Percentiles rank a stretch among this genome's conserved stretches.
Conservation (phyloP, 2,113 vertebrate genomes). For the Triplophysa siluroides region DNA sequence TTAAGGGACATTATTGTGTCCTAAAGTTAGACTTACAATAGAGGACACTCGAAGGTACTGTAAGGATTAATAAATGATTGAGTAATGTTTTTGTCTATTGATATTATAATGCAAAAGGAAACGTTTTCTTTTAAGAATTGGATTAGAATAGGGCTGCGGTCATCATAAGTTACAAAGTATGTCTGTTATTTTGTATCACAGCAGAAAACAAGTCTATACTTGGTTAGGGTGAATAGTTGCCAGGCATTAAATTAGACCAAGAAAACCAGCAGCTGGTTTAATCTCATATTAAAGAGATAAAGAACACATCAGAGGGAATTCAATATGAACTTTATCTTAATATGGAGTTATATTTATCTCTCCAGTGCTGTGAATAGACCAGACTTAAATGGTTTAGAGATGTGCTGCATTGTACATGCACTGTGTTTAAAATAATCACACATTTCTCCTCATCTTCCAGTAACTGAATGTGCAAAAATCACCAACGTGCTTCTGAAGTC, state of each 20-base stretch:
- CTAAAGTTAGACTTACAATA: no score
- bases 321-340: not conserved
- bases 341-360: not conserved
- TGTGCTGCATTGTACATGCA: no score
- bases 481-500: conserved; percentile 75
- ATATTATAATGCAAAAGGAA: no score
- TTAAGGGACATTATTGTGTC: no score
- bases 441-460: conserved; percentile 59
- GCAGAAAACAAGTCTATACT: conserved; percentile 39
- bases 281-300: not conserved
- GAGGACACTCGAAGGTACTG: no score
- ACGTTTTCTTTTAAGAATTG: no score
- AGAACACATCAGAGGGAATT: not conserved
- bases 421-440: conserved; percentile 10
- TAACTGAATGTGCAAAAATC: conserved; percentile 71
- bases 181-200: not conserved
- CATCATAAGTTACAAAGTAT: no score
- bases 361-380: not conserved
- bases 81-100: no score
- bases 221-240: not conserved
- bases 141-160: no score
- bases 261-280: not conserved
- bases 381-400: not conserved
- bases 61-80: not conserved
- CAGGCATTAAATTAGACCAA: not conserved